phyloP scores from a whole-genome alignment of 2,888 invertebrate genomes.

The Apotomis capreana region DNA sequence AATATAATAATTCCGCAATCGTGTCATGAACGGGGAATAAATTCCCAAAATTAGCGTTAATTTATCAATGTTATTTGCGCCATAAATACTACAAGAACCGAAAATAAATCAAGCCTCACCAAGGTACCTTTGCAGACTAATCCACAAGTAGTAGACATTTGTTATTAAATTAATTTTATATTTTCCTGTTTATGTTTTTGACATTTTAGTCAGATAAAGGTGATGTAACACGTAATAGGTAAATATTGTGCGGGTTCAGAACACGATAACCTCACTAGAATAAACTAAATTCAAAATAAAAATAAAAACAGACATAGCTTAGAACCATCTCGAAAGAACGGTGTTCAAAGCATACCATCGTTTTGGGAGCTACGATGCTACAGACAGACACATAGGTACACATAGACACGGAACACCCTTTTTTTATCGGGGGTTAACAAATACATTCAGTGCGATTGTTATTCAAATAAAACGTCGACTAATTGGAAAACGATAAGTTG shows the following conservation, averaged over 20 bases:
- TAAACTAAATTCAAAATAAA: neutral
- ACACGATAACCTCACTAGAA: constrained; percentile 3
- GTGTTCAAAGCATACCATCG: too few relatives aligned
- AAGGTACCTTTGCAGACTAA: neutral
- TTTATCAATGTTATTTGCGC: too few relatives aligned
- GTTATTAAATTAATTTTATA: neutral
- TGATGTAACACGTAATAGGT: neutral
- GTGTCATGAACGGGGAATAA: too few relatives aligned
- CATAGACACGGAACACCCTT: too few relatives aligned
- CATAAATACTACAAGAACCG: too few relatives aligned
- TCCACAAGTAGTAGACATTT: neutral
- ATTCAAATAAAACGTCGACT: neutral
- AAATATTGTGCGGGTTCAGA: neutral
- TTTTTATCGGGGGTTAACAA: too few relatives aligned
- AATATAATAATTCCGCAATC: too few relatives aligned
- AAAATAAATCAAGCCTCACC: too few relatives aligned
- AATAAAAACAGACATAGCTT: neutral
- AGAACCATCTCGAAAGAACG: too few relatives aligned
- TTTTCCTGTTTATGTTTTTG: constrained; percentile 26
- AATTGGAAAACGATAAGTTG: neutral
- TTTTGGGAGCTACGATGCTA: too few relatives aligned
- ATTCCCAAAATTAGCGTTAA: too few relatives aligned
- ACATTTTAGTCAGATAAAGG: constrained; percentile 1
- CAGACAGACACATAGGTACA: too few relatives aligned
- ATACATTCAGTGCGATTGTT: neutral